Evolutionary conservation across 2,888 invertebrate species (phyloP), one percentile per base, ranked within the genome.

Genomic region (Pyrochroa serraticornis): DNA sequence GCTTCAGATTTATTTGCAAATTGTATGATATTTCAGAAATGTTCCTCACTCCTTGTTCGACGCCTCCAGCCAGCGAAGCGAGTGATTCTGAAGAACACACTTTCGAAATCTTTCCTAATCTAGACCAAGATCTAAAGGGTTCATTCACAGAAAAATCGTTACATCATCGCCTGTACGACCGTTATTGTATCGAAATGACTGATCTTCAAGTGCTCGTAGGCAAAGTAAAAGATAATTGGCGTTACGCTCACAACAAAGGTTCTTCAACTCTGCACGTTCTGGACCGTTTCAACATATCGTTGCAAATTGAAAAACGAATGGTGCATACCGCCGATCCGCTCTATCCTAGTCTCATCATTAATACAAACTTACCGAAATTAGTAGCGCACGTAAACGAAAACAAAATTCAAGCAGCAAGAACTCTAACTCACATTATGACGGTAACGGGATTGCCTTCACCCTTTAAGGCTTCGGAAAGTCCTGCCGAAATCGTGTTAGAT

Each of bases 341-440:
- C 73, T 95, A 90, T 82, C 96, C 97, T 1, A 88, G 89, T 59
- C 82, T 92, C 22, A 91, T 91, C 36, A 79, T 96, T 36, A 87
- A 90, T 63, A 96, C 94, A 42, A 92, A 91, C 62, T 82, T 97
- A 66, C 95, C 96, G 0, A 88, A 91, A 76, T 83, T 97, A 10
- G 90, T 93, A 33, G 91, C 91, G 46, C 97, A 97, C 79, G 84
- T 97, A 41, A 95, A 93, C 80, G 96, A 97, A 77, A 88, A 89
- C 70, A 97, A 97, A 82, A 89, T 97, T 9, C 81, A 83, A 7
- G 84, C 88, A 0, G 82, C 89, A 22, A 77, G 85, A 42, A 82
- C 84, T 53, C 83, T 90, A 69, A 75, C 83, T 34, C 81, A 82
- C 53, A 71, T 78, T 63, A 65, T 81, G 67, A 60, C 71, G 3